These are phyloP conservation scores for Gastrophysa polygoni DNA, from an alignment of 2,888 invertebrate species.

Conservation along the genomic window DNA sequence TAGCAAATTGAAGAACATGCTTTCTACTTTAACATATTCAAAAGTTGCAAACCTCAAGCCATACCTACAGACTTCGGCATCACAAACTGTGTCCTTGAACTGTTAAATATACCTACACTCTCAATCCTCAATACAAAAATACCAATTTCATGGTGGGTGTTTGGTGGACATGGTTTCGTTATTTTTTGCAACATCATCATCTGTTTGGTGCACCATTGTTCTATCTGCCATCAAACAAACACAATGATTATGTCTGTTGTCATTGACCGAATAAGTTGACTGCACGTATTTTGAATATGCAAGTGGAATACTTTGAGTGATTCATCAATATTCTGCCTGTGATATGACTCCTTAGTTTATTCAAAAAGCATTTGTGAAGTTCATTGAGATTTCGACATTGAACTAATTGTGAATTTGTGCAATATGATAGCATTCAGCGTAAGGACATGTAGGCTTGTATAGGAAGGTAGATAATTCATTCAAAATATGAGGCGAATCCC, in stretches of 20 bases:
- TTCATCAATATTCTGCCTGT: background rate
- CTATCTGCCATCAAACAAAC: background rate
- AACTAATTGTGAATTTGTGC: background rate
- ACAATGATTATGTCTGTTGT: slow-evolving; percentile 7
- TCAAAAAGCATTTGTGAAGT: background rate
- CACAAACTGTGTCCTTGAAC: no score
- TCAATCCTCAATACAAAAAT: no score
- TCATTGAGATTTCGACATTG: background rate
- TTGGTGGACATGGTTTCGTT: no score
- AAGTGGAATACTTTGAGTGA: slow-evolving; percentile 6
- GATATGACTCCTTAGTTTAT: background rate
- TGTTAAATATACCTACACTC: no score
- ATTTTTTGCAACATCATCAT: background rate
- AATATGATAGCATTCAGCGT: background rate
- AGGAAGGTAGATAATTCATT: no score
- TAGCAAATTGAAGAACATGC: no score
- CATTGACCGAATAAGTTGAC: slow-evolving; percentile 20
- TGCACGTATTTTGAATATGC: slow-evolving; percentile 5
- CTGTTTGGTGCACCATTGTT: background rate
- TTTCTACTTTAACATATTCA: no score
- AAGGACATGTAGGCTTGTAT: background rate
- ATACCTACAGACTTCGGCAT: no score
- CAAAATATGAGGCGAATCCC: no score
- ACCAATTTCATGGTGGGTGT: no score
- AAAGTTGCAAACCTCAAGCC: no score